These are phyloP conservation scores for Callocephalon fimbriatum DNA, from an alignment of 2,113 vertebrate genomes.

Conservation along the genomic window DNA sequence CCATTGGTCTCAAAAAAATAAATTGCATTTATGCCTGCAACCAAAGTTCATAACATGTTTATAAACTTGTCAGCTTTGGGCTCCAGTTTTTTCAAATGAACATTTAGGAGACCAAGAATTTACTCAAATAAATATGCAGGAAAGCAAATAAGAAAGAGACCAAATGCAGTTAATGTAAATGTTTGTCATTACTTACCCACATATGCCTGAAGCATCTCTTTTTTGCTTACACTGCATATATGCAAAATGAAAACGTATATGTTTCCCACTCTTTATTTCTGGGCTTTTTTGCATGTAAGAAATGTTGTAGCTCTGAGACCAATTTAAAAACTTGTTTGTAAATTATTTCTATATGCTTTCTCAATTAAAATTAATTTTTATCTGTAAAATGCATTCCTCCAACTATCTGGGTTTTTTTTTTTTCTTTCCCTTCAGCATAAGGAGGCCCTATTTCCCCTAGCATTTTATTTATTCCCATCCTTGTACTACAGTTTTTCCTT, in stretches of 20 bases:
- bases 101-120: not conserved
- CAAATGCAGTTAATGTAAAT: not conserved
- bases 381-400: not conserved
- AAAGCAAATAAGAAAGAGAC: not conserved
- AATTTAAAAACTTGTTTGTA: not conserved
- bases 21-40: not conserved
- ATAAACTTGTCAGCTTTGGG: not conserved
- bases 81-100: not conserved
- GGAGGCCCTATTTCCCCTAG: not conserved
- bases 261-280: not conserved
- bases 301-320: not conserved
- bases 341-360: not conserved
- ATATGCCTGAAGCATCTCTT: not conserved
- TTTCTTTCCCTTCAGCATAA: not conserved
- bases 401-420: not conserved
- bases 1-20: not conserved
- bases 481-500: not conserved
- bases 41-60: not conserved
- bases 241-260: not conserved
- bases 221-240: conserved; percentile 27
- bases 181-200: not conserved
- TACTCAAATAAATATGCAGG: not conserved
- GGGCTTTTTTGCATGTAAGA: not conserved
- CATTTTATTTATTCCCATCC: not conserved
- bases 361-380: conserved; percentile 23